Base-by-base conservation (phyloP, 30 jellyfish, hydroid and myxozoan genomes). In the Hydractinia echinata region DNA sequence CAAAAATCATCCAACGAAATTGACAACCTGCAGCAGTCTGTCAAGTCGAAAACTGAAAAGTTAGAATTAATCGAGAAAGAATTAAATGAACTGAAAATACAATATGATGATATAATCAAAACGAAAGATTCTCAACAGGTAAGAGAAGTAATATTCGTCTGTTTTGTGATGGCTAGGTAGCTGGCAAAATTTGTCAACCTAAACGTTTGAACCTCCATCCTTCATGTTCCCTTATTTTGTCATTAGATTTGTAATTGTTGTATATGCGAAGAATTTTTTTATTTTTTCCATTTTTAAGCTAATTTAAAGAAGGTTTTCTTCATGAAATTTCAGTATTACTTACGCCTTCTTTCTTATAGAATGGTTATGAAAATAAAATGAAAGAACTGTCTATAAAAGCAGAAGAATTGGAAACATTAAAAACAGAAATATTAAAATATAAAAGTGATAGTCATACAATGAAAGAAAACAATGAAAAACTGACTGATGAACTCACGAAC, bases 351-450 rank as follows among this genome's bases (percentile, higher is more conserved):
- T 30, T 30, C 2, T 64, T 13, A 6, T 64, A 64, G 74, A 64
- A 64, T 64, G 74, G 39, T n/a, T 30, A 74, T 6, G 61, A 82
- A 79, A 73, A 67, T 44, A 76, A 81, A 81, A 62, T 66, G 62
- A 54, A 60, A 14, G 81, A 77, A 10, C 72, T 77, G 48, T 83
- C 82, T 8, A 72, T 54, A 4, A 86, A 80, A 52, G 15, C 83
- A 14, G 67, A 77, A n/a, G 88, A 67, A 53, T 16, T 87, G n/a
- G 81, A 81, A 60, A 60, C 10, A 13, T 49, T 51, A 7, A 19
- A 14, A 30, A 51, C 20, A 11, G 54, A 71, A 53, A 61, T 72
- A 49, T 78, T 30, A 55, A 79, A 76, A 3, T 66, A 61, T 8
- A 79, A 66, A 13, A 52, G 72, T 49, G 73, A 67, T 16, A 52